Evolutionary conservation across 2,888 invertebrate genomes (phyloP).

Genomic region (Macrophya alboannulata): DNA sequence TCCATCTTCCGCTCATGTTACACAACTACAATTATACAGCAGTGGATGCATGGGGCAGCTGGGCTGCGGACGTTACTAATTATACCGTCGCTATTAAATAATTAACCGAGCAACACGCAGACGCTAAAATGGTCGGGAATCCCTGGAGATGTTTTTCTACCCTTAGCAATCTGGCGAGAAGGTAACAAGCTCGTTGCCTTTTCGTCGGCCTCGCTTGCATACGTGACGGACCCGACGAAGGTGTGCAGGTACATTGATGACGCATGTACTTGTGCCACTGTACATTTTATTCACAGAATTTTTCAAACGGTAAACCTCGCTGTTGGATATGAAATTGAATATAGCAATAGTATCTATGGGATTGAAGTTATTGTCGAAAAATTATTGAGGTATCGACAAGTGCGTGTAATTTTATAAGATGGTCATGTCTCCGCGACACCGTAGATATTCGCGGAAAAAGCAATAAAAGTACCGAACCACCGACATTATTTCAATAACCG

Average conservation of each 20-base stretch:
- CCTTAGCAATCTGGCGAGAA: conserved; percentile 35
- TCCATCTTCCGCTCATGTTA: neutral
- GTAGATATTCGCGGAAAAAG: conserved; percentile 61
- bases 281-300: neutral
- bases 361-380: neutral
- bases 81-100: conserved; percentile 43
- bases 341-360: neutral
- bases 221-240: conserved; percentile 16
- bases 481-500: conserved; percentile 77
- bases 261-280: neutral
- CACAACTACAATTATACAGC: conserved; percentile 24
- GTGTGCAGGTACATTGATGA: neutral
- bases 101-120: conserved; percentile 33
- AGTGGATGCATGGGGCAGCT: neutral
- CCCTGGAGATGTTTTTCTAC: conserved; percentile 43
- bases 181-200: conserved; percentile 40
- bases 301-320: neutral
- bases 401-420: conserved; percentile 40
- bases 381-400: neutral
- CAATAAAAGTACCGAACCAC: conserved; percentile 72
- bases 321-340: conserved; percentile 17
- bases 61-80: conserved; percentile 37
- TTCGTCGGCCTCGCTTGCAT: conserved; percentile 18
- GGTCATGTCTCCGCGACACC: conserved; percentile 40
- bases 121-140: conserved; percentile 15